Conservation (phyloP, 2,888 invertebrate genomes). For the Leptopilina syphax region DNA sequence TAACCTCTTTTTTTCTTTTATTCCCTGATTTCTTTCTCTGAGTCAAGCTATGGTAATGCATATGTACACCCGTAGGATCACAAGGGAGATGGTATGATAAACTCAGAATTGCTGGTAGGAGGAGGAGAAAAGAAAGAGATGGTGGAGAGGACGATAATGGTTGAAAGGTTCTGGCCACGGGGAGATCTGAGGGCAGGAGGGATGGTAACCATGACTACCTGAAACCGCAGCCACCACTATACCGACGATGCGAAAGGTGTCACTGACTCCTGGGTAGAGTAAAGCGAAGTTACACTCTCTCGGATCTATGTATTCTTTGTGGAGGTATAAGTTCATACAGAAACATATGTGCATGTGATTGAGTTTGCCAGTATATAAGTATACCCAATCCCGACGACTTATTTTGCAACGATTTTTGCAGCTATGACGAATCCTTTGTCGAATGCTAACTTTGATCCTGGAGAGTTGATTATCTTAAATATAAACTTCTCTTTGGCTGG, state of each 20-base stretch:
- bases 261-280: slow-evolving; percentile 74
- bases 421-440: slow-evolving; percentile 62
- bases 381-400: slow-evolving; percentile 42
- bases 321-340: slow-evolving; percentile 23
- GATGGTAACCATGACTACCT: slow-evolving; percentile 75
- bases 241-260: slow-evolving; percentile 75
- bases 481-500: slow-evolving; percentile 6
- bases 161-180: slow-evolving; percentile 47
- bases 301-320: slow-evolving; percentile 12
- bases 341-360: slow-evolving; percentile 24
- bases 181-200: slow-evolving; percentile 49
- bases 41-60: not conserved
- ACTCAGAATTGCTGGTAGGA: slow-evolving; percentile 62
- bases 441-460: slow-evolving; percentile 46
- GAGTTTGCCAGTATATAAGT: slow-evolving; percentile 33
- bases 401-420: slow-evolving; percentile 55
- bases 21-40: too few relatives aligned
- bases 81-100: slow-evolving; percentile 59
- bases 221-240: slow-evolving; percentile 72
- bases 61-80: not conserved
- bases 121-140: slow-evolving; percentile 59
- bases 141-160: slow-evolving; percentile 59
- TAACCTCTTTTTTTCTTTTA: too few relatives aligned
- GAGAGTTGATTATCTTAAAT: slow-evolving; percentile 36
- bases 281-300: slow-evolving; percentile 54